These are phyloP conservation scores for Caprella mutica DNA, from an alignment of 2,888 invertebrate genomes.

Conservation along the genomic window DNA sequence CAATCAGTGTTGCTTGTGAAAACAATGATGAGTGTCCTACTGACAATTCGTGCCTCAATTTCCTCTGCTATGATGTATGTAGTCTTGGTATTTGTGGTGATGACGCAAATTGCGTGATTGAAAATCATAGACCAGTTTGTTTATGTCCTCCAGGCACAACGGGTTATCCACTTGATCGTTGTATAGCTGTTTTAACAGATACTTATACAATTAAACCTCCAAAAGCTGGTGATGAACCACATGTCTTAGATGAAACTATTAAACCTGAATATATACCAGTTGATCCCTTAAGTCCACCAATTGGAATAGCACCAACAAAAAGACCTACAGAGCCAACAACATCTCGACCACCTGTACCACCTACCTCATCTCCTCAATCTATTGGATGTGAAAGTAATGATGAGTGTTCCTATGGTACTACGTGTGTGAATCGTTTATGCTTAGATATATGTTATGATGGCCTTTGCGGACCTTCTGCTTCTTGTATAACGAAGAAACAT, in stretches of 20 bases:
- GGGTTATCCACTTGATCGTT: conserved; percentile 70
- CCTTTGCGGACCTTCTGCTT: conserved; percentile 24
- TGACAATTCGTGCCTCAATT: conserved; percentile 37
- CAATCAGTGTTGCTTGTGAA: conserved; percentile 36
- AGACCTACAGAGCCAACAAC: background rate
- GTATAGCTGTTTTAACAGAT: conserved; percentile 39
- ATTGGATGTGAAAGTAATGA: conserved; percentile 46
- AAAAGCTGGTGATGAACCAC: conserved; percentile 4
- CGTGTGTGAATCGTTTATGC: conserved; percentile 61
- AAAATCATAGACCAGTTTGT: conserved; percentile 55
- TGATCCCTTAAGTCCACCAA: conserved; percentile 1
- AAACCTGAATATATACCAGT: background rate
- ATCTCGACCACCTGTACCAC: background rate
- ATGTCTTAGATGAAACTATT: background rate
- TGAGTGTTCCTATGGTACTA: conserved; percentile 56
- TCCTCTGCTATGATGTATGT: conserved; percentile 29
- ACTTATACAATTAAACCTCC: background rate
- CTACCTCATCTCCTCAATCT: background rate
- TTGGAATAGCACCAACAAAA: conserved; percentile 5
- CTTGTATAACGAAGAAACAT: conserved; percentile 21
- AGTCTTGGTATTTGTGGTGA: conserved; percentile 56
- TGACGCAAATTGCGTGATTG: conserved; percentile 58
- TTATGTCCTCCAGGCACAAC: conserved; percentile 61
- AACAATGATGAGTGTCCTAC: conserved; percentile 59
- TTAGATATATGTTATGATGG: conserved; percentile 40